phyloP scores from a whole-genome alignment of 2,888 invertebrate genomes.

The Xanthorhoe designata region DNA sequence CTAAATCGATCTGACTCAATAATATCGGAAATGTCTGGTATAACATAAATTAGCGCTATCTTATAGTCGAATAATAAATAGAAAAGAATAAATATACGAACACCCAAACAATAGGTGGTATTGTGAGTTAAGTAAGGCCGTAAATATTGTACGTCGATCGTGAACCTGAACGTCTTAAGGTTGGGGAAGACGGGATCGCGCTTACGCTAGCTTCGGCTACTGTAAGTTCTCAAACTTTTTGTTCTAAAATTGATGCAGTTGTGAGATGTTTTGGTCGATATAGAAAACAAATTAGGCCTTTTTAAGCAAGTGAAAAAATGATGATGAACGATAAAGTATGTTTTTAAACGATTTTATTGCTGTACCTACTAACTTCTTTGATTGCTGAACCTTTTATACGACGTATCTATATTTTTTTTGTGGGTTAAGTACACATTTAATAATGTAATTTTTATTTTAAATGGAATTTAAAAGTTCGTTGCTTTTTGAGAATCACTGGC shows the following conservation, averaged over 20 bases:
- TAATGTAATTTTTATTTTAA: background rate
- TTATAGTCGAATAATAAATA: slow-evolving; percentile 28
- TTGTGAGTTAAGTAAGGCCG: slow-evolving; percentile 61
- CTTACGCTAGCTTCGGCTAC: slow-evolving; percentile 48
- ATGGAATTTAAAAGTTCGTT: background rate
- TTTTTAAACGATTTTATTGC: background rate
- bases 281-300: background rate
- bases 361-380: background rate
- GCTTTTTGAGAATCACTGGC: slow-evolving; percentile 58
- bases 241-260: background rate
- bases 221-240: slow-evolving; percentile 56
- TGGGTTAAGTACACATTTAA: background rate
- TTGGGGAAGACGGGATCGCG: slow-evolving; percentile 56
- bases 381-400: background rate
- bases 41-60: slow-evolving; percentile 36
- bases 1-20: slow-evolving; percentile 33
- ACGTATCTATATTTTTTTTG: background rate
- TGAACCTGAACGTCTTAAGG: slow-evolving; percentile 57
- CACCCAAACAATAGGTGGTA: slow-evolving; percentile 65
- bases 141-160: slow-evolving; percentile 67
- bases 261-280: background rate
- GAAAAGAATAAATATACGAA: slow-evolving; percentile 32
- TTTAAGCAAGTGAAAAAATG: background rate
- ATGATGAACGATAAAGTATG: background rate
- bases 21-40: slow-evolving; percentile 32